phyloP scores from a whole-genome alignment of 2,797 vertebrate species.

The Liparis tanakae region DNA sequence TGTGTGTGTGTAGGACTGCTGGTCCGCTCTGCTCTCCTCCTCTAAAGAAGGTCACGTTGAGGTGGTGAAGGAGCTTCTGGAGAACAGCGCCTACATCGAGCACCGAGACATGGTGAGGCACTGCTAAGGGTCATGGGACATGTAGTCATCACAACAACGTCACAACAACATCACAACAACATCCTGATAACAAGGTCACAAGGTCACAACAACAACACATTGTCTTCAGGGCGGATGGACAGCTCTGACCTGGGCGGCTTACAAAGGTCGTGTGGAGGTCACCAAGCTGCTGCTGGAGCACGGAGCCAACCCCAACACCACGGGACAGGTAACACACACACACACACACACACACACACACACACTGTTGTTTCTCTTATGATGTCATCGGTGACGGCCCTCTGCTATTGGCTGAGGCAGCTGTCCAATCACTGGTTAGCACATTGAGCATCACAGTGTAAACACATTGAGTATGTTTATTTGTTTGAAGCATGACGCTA shows the following conservation, averaged over 20 bases:
- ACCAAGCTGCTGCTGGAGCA: conserved; percentile 88
- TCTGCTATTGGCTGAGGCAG: too few relatives aligned
- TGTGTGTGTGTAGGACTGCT: conserved; percentile 89
- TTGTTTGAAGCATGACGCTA: too few relatives aligned
- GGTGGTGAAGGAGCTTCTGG: conserved; percentile 91
- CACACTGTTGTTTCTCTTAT: too few relatives aligned
- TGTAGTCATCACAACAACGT: too few relatives aligned
- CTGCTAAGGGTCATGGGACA: conserved; percentile 40
- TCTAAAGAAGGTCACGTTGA: conserved; percentile 94
- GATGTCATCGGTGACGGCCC: too few relatives aligned
- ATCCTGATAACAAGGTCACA: too few relatives aligned
- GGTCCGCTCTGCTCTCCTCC: conserved; percentile 95
- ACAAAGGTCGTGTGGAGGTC: conserved; percentile 92
- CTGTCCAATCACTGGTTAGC: too few relatives aligned
- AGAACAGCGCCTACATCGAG: conserved; percentile 89
- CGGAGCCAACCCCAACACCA: conserved; percentile 93
- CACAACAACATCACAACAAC: too few relatives aligned
- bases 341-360: too few relatives aligned
- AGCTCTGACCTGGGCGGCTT: conserved; percentile 95
- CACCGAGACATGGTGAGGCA: conserved; percentile 93
- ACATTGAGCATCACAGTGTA: too few relatives aligned
- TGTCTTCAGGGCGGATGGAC: conserved; percentile 95
- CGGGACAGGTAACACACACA: conserved; percentile 87
- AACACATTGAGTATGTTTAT: too few relatives aligned
- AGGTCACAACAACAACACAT: too few relatives aligned